Evolutionary conservation across 1,140 invertebrate genomes (phyloP).

Genomic region (Arctopsyche grandis): DNA sequence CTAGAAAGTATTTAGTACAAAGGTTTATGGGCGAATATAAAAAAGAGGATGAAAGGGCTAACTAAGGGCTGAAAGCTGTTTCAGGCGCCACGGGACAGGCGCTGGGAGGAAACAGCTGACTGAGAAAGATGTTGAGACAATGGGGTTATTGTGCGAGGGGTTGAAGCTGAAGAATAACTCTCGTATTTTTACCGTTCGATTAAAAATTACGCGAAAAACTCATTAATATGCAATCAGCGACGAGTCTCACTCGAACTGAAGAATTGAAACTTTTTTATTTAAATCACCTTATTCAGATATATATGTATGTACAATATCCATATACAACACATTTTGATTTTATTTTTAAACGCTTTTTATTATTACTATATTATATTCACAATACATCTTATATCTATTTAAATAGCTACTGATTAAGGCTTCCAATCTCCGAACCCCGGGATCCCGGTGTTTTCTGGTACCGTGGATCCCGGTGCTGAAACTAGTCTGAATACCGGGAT

Average conservation of each 20-base stretch:
- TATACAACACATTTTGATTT: no score
- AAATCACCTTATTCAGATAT: no score
- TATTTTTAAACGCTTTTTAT: no score
- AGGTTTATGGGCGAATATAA: conserved; percentile 45
- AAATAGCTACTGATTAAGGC: no score
- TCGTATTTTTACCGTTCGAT: conserved; percentile 6
- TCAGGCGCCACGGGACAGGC: conserved; percentile 36
- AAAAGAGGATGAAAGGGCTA: conserved; percentile 45
- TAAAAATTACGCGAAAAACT: conserved; percentile 21
- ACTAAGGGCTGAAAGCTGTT: conserved; percentile 45
- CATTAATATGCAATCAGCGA: conserved; percentile 26
- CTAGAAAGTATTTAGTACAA: conserved; percentile 44
- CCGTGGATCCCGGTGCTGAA: no score
- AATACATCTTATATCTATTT: no score
- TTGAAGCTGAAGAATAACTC: neutral
- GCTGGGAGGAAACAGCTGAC: conserved; percentile 47
- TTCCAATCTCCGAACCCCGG: no score
- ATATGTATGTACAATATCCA: no score
- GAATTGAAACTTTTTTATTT: neutral
- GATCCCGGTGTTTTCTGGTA: no score
- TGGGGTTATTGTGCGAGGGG: conserved; percentile 10
- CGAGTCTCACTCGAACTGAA: neutral
- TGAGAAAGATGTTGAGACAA: conserved; percentile 46
- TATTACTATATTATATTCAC: no score
- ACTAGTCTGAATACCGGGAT: no score